Percentiles rank a stretch among this genome's conserved stretches.
Evolutionary conservation across 1,140 invertebrate genomes (phyloP).

Genomic region (Trichonephila clavata): DNA sequence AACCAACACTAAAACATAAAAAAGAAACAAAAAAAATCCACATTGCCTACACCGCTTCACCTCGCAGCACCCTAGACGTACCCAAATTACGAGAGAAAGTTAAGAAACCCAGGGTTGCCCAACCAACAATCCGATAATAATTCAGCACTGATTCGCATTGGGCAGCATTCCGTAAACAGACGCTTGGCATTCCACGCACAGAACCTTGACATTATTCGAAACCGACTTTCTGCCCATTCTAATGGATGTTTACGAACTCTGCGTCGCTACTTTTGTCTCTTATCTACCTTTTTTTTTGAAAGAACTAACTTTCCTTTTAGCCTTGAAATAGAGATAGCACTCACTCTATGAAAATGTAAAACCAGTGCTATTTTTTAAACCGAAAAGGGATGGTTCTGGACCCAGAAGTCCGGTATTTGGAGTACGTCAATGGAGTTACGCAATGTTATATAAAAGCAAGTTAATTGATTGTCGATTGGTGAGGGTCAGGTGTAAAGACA

Average conservation of each 20-base stretch:
- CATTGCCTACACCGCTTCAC: too few relatives aligned
- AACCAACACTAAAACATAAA: too few relatives aligned
- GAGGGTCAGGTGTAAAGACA: too few relatives aligned
- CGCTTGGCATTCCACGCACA: background rate
- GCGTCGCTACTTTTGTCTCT: background rate
- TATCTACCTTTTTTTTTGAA: background rate
- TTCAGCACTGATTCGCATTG: background rate
- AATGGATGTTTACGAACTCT: constrained; percentile 38
- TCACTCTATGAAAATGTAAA: background rate
- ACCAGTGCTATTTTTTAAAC: too few relatives aligned
- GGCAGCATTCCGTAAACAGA: constrained; percentile 25
- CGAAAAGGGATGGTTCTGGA: too few relatives aligned
- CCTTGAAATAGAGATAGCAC: background rate
- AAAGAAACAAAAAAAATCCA: too few relatives aligned
- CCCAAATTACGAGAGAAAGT: background rate
- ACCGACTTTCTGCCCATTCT: background rate
- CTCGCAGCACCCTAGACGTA: too few relatives aligned
- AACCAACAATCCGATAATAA: background rate
- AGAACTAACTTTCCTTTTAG: background rate
- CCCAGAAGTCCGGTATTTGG: too few relatives aligned
- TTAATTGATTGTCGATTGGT: too few relatives aligned
- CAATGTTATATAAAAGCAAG: too few relatives aligned
- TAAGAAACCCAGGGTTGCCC: background rate
- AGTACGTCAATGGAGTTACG: too few relatives aligned
- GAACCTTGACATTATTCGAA: constrained; percentile 48